Evolutionary conservation across 2,888 invertebrate species (phyloP), one percentile per base, ranked within the genome.

Genomic region (Ypsolopha scabrella): DNA sequence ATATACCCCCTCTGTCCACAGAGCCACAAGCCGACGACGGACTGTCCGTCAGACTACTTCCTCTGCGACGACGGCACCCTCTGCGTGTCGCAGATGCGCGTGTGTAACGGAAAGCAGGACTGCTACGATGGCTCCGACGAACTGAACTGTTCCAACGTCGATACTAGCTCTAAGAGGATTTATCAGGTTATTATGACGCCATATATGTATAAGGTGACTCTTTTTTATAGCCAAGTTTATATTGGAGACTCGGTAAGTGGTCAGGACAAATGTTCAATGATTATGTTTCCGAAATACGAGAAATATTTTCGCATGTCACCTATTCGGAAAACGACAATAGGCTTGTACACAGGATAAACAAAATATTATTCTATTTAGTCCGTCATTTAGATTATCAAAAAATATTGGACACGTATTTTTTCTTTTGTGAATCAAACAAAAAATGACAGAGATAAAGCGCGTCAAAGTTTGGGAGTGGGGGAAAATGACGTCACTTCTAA

Each of bases 91-190:
- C 64, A 89, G 13, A 78, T 81, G 0, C 77, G 87, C 49, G 78
- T 89, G 37, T 95, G 95, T 69, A 90, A 95, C 68, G 90, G 90
- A 0, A 86, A 86, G 8, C 77, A 82, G 39, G 91, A 95, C 62
- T 95, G 95, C 65, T 87, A 88, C 55, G 94, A 95, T 64, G 91
- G 90, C 8, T 89, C 88, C 45, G 95, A 96, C 65, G 95, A 96
- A 70, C 66, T 67, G 2, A 88, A 92, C 69, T 93, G 93, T 58
- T 81, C 87, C 35, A 71, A 63, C 47, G 52, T 57, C 0, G 54
- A 56, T 2, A 83, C 74, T 37, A 79, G 73, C 44, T 60, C 59
- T 33, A 65, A 76, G 1, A 68, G 82, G 58, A 76, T 80, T 6
- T 82, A 81, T 57, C 86, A 88, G 54, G 54, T 54, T 41, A 24